Conservation (phyloP, 2,888 invertebrate species). For the Drosophila anceps region DNA sequence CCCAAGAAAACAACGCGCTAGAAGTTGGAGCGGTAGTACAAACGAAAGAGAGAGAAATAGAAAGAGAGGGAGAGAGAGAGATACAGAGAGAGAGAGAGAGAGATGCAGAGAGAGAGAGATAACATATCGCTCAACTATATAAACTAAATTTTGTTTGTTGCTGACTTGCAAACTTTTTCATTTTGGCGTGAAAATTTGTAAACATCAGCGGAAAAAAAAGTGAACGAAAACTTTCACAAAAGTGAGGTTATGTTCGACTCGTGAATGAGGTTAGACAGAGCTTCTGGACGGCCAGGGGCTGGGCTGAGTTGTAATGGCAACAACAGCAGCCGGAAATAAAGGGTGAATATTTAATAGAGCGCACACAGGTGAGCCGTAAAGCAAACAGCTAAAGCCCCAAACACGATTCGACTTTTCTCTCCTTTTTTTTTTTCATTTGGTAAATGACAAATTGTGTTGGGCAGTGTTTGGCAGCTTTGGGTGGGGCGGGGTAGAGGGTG, state of each 20-base stretch:
- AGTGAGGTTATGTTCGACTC: constrained; percentile 27
- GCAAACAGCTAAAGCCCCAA: constrained; percentile 21
- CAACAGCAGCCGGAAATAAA: constrained; percentile 42
- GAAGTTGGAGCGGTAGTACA: not conserved
- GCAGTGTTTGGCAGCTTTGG: constrained; percentile 7
- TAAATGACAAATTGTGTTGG: constrained; percentile 72
- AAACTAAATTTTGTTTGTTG: constrained; percentile 17
- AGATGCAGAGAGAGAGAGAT: not conserved
- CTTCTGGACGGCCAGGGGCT: not conserved
- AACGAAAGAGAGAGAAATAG: not conserved
- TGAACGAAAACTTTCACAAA: constrained; percentile 58
- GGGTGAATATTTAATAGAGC: constrained; percentile 77
- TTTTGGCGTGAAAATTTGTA: constrained; percentile 77
- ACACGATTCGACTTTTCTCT: constrained; percentile 22
- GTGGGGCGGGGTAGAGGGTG: not conserved
- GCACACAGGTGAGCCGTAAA: constrained; percentile 48
- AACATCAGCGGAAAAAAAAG: constrained; percentile 69
- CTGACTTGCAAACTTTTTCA: constrained; percentile 70
- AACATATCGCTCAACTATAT: constrained; percentile 21
- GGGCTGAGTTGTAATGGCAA: not conserved
- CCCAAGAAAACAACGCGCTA: not conserved
- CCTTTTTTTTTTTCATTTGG: constrained; percentile 44
- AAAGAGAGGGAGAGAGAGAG: not conserved
- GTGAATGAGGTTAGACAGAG: constrained; percentile 4
- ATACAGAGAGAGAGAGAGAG: not conserved